Conservation (phyloP, 2,888 invertebrate genomes). For the Pammene aurita region DNA sequence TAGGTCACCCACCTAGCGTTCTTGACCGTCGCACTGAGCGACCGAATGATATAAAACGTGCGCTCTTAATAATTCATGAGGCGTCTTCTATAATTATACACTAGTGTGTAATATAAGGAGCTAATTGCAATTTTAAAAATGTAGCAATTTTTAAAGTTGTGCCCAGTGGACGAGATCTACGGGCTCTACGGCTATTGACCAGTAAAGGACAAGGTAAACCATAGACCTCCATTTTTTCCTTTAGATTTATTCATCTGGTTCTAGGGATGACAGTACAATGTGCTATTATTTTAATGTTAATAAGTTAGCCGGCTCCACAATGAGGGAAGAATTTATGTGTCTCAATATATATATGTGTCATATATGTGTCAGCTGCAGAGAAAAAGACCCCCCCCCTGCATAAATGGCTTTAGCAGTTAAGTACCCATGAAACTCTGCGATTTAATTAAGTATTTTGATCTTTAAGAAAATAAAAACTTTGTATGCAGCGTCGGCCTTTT, state of each 20-base stretch:
- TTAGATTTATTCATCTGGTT: slow-evolving; percentile 14
- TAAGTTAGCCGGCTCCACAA: not conserved
- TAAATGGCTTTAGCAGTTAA: too few relatives aligned
- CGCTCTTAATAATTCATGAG: slow-evolving; percentile 26
- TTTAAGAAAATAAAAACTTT: too few relatives aligned
- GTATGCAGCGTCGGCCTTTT: too few relatives aligned
- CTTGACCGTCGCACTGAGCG: not conserved
- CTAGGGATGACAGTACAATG: slow-evolving; percentile 21
- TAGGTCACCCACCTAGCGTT: slow-evolving; percentile 6
- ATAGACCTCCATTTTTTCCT: slow-evolving; percentile 39
- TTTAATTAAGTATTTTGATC: too few relatives aligned
- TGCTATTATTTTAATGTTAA: slow-evolving; percentile 18
- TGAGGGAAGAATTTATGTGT: not conserved
- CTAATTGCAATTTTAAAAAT: slow-evolving; percentile 12
- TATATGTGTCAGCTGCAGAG: too few relatives aligned
- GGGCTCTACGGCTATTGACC: slow-evolving; percentile 47
- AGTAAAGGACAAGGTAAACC: slow-evolving; percentile 54
- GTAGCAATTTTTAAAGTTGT: slow-evolving; percentile 5
- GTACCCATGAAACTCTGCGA: too few relatives aligned
- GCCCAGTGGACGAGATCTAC: slow-evolving; percentile 27
- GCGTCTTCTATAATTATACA: slow-evolving; percentile 14
- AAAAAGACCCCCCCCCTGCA: too few relatives aligned
- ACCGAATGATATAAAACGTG: slow-evolving; percentile 10
- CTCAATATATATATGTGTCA: too few relatives aligned
- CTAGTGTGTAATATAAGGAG: not conserved